Evolutionary conservation across 35 echinoderm and acorn worm species (phyloP).

Genomic region (Holothuria glaberrima): DNA sequence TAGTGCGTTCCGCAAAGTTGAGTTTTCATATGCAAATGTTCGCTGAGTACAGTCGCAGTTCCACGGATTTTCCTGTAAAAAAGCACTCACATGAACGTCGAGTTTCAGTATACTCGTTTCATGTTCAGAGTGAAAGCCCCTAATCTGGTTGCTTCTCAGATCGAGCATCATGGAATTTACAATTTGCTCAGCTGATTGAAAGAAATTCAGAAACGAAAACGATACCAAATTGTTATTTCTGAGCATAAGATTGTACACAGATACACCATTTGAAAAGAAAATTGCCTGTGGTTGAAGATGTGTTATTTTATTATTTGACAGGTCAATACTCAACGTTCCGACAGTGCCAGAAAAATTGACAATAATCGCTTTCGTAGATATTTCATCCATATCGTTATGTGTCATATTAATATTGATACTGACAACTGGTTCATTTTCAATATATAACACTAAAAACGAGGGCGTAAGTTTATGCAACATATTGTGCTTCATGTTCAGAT

Average conservation of each 20-base stretch:
- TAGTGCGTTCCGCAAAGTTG: not conserved
- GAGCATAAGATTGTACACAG: not conserved
- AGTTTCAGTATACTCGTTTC: not conserved
- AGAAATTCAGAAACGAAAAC: not conserved
- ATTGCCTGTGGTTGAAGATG: not conserved
- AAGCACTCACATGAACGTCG: not conserved
- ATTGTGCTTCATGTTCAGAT: not conserved
- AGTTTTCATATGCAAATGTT: not conserved
- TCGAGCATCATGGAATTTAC: not conserved
- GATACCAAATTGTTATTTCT: not conserved
- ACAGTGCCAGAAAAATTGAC: not conserved
- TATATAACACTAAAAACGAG: not conserved
- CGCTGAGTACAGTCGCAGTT: not conserved
- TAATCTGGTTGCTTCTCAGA: not conserved
- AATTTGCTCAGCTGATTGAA: not conserved
- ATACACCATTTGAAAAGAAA: not conserved
- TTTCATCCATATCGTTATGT: constrained; percentile 6
- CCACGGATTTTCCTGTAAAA: not conserved
- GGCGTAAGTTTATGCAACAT: not conserved
- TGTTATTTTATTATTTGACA: not conserved
- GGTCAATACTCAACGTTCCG: not conserved
- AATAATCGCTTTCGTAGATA: not conserved
- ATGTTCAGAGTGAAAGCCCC: not conserved
- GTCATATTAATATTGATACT: not conserved
- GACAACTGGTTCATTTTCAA: not conserved